Evolutionary conservation across 2,888 invertebrate genomes (phyloP).

Genomic region (Chalcosyrphus nemorum): DNA sequence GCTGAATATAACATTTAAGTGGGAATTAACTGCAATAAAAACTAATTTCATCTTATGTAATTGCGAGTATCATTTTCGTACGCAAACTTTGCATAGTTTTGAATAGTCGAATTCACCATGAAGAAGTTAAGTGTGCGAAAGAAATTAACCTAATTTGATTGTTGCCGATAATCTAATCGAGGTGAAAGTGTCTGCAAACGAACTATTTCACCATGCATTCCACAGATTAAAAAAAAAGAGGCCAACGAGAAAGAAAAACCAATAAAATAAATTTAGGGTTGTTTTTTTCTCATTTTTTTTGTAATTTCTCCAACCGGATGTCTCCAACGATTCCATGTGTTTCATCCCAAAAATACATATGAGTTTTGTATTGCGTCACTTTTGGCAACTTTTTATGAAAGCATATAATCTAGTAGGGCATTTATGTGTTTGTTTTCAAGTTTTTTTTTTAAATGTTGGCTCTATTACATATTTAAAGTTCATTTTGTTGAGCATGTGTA

Average conservation of each 20-base stretch:
- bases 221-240: constrained; percentile 42
- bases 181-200: constrained; percentile 38
- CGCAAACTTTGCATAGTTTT: too few relatives aligned
- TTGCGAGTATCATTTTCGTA: too few relatives aligned
- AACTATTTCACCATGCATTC: constrained; percentile 57
- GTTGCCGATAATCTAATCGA: constrained; percentile 43
- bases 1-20: too few relatives aligned
- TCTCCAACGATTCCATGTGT: constrained; percentile 63
- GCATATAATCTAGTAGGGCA: constrained; percentile 9
- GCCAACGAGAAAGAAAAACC: constrained; percentile 29
- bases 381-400: background rate
- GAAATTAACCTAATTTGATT: constrained; percentile 55
- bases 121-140: background rate
- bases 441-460: too few relatives aligned
- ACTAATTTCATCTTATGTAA: too few relatives aligned
- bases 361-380: background rate
- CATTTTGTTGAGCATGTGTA: too few relatives aligned
- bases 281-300: constrained; percentile 35
- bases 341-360: constrained; percentile 5
- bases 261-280: constrained; percentile 49
- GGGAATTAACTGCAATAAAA: too few relatives aligned
- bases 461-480: too few relatives aligned
- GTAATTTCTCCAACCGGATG: constrained; percentile 60
- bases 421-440: background rate
- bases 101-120: constrained; percentile 11